Percentiles rank a stretch among this genome's conserved stretches.
Evolutionary conservation across 2,797 vertebrate genomes (phyloP).

Genomic region (Chromis chromis): DNA sequence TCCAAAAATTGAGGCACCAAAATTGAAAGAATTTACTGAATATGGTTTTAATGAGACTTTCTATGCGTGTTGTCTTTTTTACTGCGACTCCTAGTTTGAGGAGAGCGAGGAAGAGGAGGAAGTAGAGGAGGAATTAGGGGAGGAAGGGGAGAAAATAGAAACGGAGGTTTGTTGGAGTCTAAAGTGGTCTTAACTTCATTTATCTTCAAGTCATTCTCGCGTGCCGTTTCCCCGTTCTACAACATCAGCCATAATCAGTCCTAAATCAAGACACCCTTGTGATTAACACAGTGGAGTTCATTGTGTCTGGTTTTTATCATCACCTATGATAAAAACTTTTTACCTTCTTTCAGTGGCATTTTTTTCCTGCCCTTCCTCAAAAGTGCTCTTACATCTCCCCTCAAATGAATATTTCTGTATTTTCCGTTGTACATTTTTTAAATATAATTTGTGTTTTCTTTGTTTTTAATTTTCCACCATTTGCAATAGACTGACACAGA

Average conservation of each 20-base stretch:
- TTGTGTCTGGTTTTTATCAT: constrained; percentile 15
- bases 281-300: constrained; percentile 28
- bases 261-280: constrained; percentile 9
- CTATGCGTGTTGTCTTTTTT: constrained; percentile 53
- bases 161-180: constrained; percentile 76
- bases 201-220: constrained; percentile 4
- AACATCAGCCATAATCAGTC: constrained; percentile 21
- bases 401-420: not conserved
- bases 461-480: constrained; percentile 26
- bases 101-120: constrained; percentile 73
- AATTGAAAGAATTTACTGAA: too few relatives aligned
- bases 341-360: constrained; percentile 5
- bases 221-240: too few relatives aligned
- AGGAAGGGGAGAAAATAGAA: constrained; percentile 68
- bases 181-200: constrained; percentile 27
- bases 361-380: constrained; percentile 26
- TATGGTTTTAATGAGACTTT: too few relatives aligned
- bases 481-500: constrained; percentile 59
- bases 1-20: too few relatives aligned
- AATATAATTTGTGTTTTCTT: constrained; percentile 37
- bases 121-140: constrained; percentile 51
- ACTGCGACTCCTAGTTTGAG: constrained; percentile 68
- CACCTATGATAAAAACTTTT: constrained; percentile 30
- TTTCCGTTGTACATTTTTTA: constrained; percentile 6
- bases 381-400: constrained; percentile 1